phyloP scores from a whole-genome alignment of 2,888 invertebrate genomes.

The Scelioninae gen. 1 region DNA sequence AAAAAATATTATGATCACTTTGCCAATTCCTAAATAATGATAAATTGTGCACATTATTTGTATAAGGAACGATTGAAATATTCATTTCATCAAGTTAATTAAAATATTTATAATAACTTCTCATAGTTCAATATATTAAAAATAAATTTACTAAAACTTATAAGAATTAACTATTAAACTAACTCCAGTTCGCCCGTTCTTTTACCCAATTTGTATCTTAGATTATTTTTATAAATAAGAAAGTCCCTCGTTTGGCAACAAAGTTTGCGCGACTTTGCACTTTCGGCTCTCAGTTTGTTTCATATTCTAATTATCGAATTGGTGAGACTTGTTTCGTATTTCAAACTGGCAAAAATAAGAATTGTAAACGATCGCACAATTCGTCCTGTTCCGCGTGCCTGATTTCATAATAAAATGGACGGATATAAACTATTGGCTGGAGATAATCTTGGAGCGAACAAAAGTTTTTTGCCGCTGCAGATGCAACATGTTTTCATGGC shows the following conservation, averaged over 20 bases:
- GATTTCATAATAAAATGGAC: constrained; percentile 47
- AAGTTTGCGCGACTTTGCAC: constrained; percentile 22
- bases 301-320: constrained; percentile 52
- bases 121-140: too few relatives aligned
- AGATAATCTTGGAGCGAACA: constrained; percentile 48
- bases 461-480: constrained; percentile 50
- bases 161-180: too few relatives aligned
- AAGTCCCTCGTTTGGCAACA: constrained; percentile 2
- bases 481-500: constrained; percentile 57
- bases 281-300: constrained; percentile 34
- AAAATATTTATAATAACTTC: too few relatives aligned
- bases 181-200: too few relatives aligned
- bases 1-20: too few relatives aligned
- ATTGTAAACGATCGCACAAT: constrained; percentile 28
- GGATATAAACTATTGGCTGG: constrained; percentile 47
- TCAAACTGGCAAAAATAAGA: constrained; percentile 29
- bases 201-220: too few relatives aligned
- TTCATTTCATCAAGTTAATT: too few relatives aligned
- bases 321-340: constrained; percentile 14
- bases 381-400: constrained; percentile 26
- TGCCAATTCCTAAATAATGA: too few relatives aligned
- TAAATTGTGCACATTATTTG: too few relatives aligned
- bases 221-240: constrained; percentile 8
- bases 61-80: too few relatives aligned
- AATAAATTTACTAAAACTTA: too few relatives aligned